Evolutionary conservation across 2,888 invertebrate genomes (phyloP), one percentile per base, ranked within the genome.

Genomic region (Polyommatus icarus): DNA sequence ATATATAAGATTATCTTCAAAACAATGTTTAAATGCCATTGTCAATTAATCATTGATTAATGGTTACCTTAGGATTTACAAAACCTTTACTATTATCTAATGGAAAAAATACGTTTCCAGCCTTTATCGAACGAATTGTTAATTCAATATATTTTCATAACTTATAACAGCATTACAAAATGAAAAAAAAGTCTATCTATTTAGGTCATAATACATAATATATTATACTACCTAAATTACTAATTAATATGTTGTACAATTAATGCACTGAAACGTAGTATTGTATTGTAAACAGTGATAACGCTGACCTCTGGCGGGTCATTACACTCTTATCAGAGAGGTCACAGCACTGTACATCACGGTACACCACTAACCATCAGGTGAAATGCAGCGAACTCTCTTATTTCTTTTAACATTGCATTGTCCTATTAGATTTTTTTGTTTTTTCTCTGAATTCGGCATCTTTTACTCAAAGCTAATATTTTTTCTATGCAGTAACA

Each of bases 251-350:
- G 29, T 59, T n/a, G 24, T 61, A 24, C 4, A 10, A 12, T 61
- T 3, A 61, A 24, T 18, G 54, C 54, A 59, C 29, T 50, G 36
- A 76, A 76, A 57, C 54, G 32, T 76, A 18, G 54, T 76, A 32
- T 20, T 57, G 54, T 76, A 32, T 40, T n/a, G 59, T 76, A 59
- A 76, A 32, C 76, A 76, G 54, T 54, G 76, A 24, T 61, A 36
- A 67, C 50, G 77, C 15, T 67, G 59, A 59, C 46, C 75, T 61
- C 73, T 29, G 71, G 10, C 71, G 77, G 80, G 80, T 80, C 81
- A 76, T 40, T 79, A 82, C 79, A 77, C 82, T 71, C 77, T 83
- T 83, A 83, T 83, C 83, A 78, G 57, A n/a, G 71, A 61, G 78
- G 80, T 80, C 78, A 80, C 67, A 0, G 29, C 24, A 24, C 29